Base-by-base conservation (phyloP, 2,797 vertebrate genomes). In the Choloepus didactylus region DNA sequence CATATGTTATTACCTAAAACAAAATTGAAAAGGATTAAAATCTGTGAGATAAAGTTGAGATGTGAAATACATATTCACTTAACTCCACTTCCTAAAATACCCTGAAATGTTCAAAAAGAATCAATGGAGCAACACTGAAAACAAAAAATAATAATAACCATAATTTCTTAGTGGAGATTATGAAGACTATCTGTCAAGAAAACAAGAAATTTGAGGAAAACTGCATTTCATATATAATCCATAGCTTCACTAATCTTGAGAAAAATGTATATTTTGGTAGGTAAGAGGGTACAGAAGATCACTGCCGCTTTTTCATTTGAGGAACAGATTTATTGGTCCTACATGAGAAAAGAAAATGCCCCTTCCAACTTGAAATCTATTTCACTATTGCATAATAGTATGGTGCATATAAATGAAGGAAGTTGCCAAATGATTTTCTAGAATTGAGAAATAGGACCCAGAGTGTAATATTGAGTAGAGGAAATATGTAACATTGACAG, bases 1-100 rank as follows among this genome's bases (percentile, higher is more conserved):
- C 31, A 69, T 56, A 46, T 76, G 38, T 90, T 35, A 35, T 2
- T 87, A 94, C 77, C 90, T 95, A 84, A 87, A 94, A 90, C 23
- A 66, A 79, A 90, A 79, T 38, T 10, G 66, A 94, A 92, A 41
- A 25, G 60, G 5, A 38, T 72, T 77, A 67, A 60, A 91, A 27
- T 87, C 44, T 62, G 2, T 87, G 66, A 79, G 59, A 79, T 90
- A 77, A 69, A 87, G 0, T 6, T 90, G 51, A 76, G 29, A 86
- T 3, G 59, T 56, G 5, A 41, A 73, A 62, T 46, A 29, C 6
- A 41, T 41, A 46, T 35, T 69, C 27, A 49, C 8, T 88, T 84
- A 89, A 73, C 15, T 70, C 27, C 6, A 6, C 9, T 76, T 21
- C 21, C 56, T 46, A 81, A 86, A 86, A 86, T 67, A 6, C 31